Evolutionary conservation across 2,888 invertebrate species (phyloP).

Genomic region (Sthenelais limicola): DNA sequence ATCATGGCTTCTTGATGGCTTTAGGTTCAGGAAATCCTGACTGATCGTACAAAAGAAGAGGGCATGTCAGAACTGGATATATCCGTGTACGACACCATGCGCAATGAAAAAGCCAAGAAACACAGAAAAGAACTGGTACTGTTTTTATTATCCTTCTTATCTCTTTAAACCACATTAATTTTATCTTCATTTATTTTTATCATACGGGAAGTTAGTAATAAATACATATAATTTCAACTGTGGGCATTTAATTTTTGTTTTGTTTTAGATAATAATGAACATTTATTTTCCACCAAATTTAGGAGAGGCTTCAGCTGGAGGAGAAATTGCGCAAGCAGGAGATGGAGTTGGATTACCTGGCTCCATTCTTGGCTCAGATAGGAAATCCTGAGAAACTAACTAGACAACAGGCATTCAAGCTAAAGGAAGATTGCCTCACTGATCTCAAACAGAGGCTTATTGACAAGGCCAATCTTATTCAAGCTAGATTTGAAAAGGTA

Average conservation of each 20-base stretch:
- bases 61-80: slow-evolving; percentile 66
- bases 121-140: slow-evolving; percentile 70
- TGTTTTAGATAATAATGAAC: background rate
- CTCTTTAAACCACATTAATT: no score
- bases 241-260: no score
- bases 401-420: slow-evolving; percentile 63
- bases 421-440: slow-evolving; percentile 70
- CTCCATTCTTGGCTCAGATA: slow-evolving; percentile 72
- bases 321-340: slow-evolving; percentile 70
- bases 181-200: no score
- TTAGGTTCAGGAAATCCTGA: slow-evolving; percentile 66
- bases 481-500: slow-evolving; percentile 72
- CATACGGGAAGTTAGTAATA: no score
- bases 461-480: slow-evolving; percentile 73
- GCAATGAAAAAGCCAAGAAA: slow-evolving; percentile 72
- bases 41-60: slow-evolving; percentile 69
- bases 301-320: slow-evolving; percentile 67
- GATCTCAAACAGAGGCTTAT: slow-evolving; percentile 72
- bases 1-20: no score
- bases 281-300: background rate
- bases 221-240: no score
- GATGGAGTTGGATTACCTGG: slow-evolving; percentile 72
- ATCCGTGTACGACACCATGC: slow-evolving; percentile 71
- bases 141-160: no score
- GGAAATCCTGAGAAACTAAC: slow-evolving; percentile 68